A percentile compares a stretch with the other conserved stretches of the same genome.
phyloP scores from a whole-genome alignment of 2,888 invertebrate species.

The Drosophila birchii region DNA sequence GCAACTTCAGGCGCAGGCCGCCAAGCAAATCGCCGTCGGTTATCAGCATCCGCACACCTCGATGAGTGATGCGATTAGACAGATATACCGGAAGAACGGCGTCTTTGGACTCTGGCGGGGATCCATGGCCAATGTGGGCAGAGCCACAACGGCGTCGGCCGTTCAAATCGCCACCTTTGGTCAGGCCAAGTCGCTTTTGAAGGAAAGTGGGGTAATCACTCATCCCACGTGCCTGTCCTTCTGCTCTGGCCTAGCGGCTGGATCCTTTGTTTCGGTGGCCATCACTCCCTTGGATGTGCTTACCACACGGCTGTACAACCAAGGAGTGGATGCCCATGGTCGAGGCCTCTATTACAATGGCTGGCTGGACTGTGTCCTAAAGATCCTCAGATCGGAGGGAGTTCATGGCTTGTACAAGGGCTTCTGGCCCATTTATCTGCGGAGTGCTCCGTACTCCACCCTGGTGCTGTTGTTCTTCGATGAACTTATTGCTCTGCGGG shows the following conservation, averaged over 20 bases:
- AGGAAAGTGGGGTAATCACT: constrained; percentile 73
- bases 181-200: constrained; percentile 88
- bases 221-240: constrained; percentile 89
- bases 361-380: constrained; percentile 90
- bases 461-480: constrained; percentile 95
- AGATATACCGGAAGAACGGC: constrained; percentile 87
- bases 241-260: constrained; percentile 90
- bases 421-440: constrained; percentile 93
- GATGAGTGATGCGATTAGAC: constrained; percentile 88
- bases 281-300: constrained; percentile 96
- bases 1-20: constrained; percentile 84
- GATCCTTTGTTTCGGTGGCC: constrained; percentile 90
- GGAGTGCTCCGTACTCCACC: constrained; percentile 96
- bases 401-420: constrained; percentile 94
- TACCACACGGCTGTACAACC: constrained; percentile 94
- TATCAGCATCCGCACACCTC: constrained; percentile 92
- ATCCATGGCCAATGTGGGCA: constrained; percentile 89
- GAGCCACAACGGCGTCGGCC: constrained; percentile 92
- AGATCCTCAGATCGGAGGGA: constrained; percentile 91
- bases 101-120: constrained; percentile 92
- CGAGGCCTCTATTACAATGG: constrained; percentile 90
- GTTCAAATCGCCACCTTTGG: constrained; percentile 94
- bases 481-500: constrained; percentile 85
- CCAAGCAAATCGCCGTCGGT: constrained; percentile 93
- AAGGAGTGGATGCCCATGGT: constrained; percentile 89